These are phyloP conservation scores for Crocidura indochinensis DNA, from an alignment of 2,797 vertebrate species.

Conservation along the genomic window DNA sequence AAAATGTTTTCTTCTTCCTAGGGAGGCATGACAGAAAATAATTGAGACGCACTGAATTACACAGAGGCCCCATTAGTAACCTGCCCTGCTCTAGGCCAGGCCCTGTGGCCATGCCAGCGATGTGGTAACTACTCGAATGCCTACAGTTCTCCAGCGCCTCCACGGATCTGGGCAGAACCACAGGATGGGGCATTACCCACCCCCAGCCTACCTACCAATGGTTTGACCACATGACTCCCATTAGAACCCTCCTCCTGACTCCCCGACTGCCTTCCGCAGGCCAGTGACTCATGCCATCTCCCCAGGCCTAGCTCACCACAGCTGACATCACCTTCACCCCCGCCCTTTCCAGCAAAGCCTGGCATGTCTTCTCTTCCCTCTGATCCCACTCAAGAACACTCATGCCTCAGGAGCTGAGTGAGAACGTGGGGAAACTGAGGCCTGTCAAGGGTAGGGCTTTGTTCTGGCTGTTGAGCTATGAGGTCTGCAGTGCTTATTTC, in stretches of 20 bases:
- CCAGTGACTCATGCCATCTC: slow-evolving; percentile 49
- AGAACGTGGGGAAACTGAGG: not conserved
- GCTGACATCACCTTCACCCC: slow-evolving; percentile 52
- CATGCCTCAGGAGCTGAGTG: not conserved
- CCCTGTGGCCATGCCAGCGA: not conserved
- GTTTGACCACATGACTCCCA: not conserved
- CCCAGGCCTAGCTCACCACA: slow-evolving; percentile 49
- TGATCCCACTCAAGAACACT: not conserved
- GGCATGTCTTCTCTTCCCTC: not conserved
- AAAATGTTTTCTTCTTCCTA: too few species aligned
- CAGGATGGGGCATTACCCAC: accelerated
- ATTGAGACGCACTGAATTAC: too few species aligned
- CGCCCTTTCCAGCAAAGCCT: slow-evolving; percentile 12
- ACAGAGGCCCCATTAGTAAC: not conserved
- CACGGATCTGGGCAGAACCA: not conserved
- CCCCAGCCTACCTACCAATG: not conserved
- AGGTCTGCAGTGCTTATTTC: not conserved
- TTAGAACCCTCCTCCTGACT: not conserved
- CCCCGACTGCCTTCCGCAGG: not conserved
- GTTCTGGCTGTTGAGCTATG: not conserved
- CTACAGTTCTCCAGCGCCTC: not conserved
- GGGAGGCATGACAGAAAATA: too few species aligned
- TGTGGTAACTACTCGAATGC: not conserved
- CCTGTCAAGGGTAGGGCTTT: not conserved
- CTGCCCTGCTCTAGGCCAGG: not conserved